Conservation (phyloP, 2,113 vertebrate species). For the Artemisiospiza belli region DNA sequence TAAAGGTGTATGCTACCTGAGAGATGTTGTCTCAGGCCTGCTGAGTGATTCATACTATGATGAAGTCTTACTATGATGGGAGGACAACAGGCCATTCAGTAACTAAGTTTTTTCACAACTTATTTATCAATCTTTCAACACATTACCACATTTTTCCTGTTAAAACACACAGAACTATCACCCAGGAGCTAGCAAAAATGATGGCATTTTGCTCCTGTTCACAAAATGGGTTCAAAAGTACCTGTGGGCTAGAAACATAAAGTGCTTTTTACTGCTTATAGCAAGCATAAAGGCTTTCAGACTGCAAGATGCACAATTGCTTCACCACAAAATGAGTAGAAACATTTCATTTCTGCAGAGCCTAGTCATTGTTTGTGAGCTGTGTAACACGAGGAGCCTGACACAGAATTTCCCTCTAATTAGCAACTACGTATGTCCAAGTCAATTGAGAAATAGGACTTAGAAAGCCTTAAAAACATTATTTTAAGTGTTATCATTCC, state of each 20-base stretch:
- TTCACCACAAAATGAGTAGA: neutral
- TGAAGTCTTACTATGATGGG: neutral
- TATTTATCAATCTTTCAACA: constrained; percentile 17
- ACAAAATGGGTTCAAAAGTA: neutral
- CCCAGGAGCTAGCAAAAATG: neutral
- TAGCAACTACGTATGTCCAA: rapidly evolving
- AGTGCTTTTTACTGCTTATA: neutral
- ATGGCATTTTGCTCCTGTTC: neutral
- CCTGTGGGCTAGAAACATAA: neutral
- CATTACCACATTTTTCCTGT: neutral
- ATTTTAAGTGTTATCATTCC: neutral
- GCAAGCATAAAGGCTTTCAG: neutral
- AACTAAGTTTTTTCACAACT: neutral
- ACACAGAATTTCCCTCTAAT: neutral
- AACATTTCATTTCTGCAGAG: neutral
- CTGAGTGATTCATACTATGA: constrained; percentile 1
- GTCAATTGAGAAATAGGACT: neutral
- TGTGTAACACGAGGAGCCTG: neutral
- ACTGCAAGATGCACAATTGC: neutral
- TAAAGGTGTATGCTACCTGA: neutral
- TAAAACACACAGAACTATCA: neutral
- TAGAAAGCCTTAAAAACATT: neutral
- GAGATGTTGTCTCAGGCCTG: neutral
- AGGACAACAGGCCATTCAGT: neutral
- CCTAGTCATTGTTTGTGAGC: neutral